Base-by-base conservation (phyloP, 2,888 invertebrate genomes). In the Aethes cnicana region DNA sequence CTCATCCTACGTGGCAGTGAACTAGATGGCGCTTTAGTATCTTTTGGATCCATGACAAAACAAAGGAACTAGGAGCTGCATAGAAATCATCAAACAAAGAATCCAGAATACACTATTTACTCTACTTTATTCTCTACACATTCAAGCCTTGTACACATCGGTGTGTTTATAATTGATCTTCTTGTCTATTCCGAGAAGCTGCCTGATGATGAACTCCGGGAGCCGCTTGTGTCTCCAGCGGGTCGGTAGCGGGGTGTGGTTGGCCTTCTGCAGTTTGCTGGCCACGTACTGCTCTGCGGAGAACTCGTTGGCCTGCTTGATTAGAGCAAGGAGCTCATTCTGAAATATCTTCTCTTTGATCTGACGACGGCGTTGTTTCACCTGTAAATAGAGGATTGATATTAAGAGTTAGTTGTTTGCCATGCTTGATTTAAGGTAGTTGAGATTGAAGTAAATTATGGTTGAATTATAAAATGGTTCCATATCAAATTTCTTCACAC, bases 301-400 rank as follows among this genome's bases (percentile, higher is more conserved):
- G 79, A 97, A 97, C 44, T 91, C 89, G 57, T 96, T 93, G 0
- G 95, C 96, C 33, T 91, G 84, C 73, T 93, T 93, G 7, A 96
- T 92, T 73, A 95, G 91, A 0, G 91, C 84, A 48, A 95, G 81
- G 0, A 96, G 84, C 44, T 90, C 90, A 0, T 92, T 93, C 66
- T 96, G 95, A 80, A 96, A 97, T 3, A 78, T 84, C 68, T 95
- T 96, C 70, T 97, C 96, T 72, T 94, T 96, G 35, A 90, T 90
- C 69, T 94, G 84, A 68, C 94, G 94, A 43, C 96, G 91, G 12
- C 91, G 92, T 66, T 94, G 93, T 48, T 92, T 91, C 17, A 92
- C 69, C 92, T 93, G 73, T 2, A 84, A 86, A n/a, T n/a, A n/a
- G n/a, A n/a, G n/a, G n/a, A n/a, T n/a, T n/a, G n/a, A n/a, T n/a